These are phyloP conservation scores for Penaeus japonicus DNA, from an alignment of 1,140 invertebrate species.

Conservation along the genomic window DNA sequence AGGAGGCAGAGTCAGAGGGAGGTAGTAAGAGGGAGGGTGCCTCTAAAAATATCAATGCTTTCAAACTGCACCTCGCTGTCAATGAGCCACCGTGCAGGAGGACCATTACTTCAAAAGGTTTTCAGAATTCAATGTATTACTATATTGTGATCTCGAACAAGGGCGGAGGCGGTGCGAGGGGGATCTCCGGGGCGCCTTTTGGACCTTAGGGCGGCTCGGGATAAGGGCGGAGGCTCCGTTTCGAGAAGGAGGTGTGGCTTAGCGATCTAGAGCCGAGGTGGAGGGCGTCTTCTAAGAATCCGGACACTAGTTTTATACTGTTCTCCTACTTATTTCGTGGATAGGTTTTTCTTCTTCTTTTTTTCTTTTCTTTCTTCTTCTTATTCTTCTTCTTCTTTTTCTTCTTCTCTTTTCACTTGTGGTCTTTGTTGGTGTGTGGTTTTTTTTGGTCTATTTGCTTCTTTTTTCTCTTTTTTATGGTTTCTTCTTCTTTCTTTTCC, in stretches of 20 bases:
- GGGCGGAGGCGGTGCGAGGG: not conserved
- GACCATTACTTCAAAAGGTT: conserved; percentile 37
- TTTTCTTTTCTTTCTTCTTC: not conserved
- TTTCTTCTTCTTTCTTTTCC: not conserved
- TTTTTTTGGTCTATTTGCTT: not conserved
- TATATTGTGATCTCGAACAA: not conserved
- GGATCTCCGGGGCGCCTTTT: not conserved
- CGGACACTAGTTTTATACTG: too few relatives aligned
- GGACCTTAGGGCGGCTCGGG: not conserved
- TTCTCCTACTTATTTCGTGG: too few relatives aligned
- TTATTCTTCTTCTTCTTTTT: not conserved
- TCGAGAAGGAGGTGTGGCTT: not conserved
- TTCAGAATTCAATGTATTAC: conserved; percentile 45
- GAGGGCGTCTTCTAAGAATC: too few relatives aligned
- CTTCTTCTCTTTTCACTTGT: not conserved
- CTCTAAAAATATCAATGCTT: conserved; percentile 35
- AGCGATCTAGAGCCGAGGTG: too few relatives aligned
- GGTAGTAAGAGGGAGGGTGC: not conserved
- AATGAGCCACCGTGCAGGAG: not conserved
- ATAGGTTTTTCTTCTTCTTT: too few relatives aligned
- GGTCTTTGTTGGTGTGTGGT: not conserved
- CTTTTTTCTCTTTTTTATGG: not conserved
- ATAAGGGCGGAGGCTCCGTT: not conserved
- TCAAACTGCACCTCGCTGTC: conserved; percentile 18
- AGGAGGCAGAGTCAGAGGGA: not conserved